A percentile compares a stretch with the other conserved stretches of the same genome.
phyloP scores from a whole-genome alignment of 2,113 vertebrate species.

The Todiramphus chloris region DNA sequence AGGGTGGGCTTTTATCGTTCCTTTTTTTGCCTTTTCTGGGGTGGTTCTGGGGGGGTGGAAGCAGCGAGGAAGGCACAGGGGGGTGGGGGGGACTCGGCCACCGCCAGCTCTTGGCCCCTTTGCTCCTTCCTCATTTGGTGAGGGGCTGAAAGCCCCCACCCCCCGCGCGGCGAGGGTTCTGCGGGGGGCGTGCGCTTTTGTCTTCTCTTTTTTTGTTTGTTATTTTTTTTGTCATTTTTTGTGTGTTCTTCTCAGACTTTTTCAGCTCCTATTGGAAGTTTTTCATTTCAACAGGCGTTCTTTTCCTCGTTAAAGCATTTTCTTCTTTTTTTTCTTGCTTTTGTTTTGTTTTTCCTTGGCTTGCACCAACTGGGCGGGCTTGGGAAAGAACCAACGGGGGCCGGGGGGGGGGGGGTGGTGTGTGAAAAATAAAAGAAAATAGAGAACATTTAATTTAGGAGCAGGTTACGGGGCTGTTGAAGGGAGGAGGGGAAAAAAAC shows the following conservation, averaged over 20 bases:
- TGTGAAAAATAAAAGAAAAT: not conserved
- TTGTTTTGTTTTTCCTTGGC: not conserved
- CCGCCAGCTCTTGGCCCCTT: no score
- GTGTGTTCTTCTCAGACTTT: not conserved
- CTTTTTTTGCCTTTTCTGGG: not conserved
- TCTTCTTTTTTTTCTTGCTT: no score
- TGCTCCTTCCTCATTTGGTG: no score
- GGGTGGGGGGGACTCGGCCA: no score
- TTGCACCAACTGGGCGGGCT: not conserved
- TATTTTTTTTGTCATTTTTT: not conserved
- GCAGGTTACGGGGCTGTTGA: not conserved
- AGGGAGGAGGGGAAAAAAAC: not conserved
- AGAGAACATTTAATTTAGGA: constrained; percentile 54
- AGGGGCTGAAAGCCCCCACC: no score
- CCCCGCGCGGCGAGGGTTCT: no score
- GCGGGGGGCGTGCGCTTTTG: no score
- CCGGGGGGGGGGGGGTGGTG: no score
- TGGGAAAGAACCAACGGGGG: no score
- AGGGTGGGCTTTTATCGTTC: no score
- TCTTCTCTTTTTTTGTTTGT: not conserved
- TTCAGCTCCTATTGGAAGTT: constrained; percentile 33
- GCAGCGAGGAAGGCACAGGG: no score
- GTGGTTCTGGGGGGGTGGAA: no score
- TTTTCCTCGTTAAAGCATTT: not conserved
- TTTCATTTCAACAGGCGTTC: constrained; percentile 66